Base-by-base conservation (phyloP, 92 coral and sea anemone species). In the Nematostella vectensis region DNA sequence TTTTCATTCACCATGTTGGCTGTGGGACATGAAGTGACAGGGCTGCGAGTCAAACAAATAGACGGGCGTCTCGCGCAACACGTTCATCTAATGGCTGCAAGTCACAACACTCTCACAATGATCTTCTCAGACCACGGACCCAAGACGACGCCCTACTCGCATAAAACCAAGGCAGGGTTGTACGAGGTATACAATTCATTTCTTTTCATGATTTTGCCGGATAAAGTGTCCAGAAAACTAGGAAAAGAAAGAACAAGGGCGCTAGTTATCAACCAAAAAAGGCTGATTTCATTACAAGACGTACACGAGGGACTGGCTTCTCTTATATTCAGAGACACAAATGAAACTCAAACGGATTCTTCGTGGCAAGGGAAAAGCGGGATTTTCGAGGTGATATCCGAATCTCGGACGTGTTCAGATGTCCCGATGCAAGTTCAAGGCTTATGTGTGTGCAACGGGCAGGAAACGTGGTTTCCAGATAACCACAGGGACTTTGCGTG, bases 71-170 rank as follows among this genome's bases (percentile, higher is more conserved):
- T 84, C 9, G 69, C 78, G 42, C 42, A 39, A 12, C 78, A 80
- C 63, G 63, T 84, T 2, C 44, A 29, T 28, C 74, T 47, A 30
- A 20, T 79, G 38, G 78, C 87, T 25, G 63, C 61, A 11, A 59
- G 57, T 11, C 68, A 68, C 59, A 54, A 75, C 16, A 63, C 88
- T 2, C 31, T 75, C 44, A 80, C 88, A 11, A 10, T 80, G 8
- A 44, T 80, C 2, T 68, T 77, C 36, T 80, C 88, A 1, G 88
- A 80, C 33, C 78, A 80, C 29, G 88, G 88, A 10, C 82, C 81
- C 29, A 80, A 77, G 59, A 53, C 74, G 8, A 80, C 82, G 8
- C 29, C 39, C 24, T 80, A 63, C 40, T 62, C 83, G 2, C 26
- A 48, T 19, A 53, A 39, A 25, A 54, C 88, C 17, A 28, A 45